Base-by-base conservation (phyloP, 1,140 invertebrate genomes). In the Neodiprion fabricii region DNA sequence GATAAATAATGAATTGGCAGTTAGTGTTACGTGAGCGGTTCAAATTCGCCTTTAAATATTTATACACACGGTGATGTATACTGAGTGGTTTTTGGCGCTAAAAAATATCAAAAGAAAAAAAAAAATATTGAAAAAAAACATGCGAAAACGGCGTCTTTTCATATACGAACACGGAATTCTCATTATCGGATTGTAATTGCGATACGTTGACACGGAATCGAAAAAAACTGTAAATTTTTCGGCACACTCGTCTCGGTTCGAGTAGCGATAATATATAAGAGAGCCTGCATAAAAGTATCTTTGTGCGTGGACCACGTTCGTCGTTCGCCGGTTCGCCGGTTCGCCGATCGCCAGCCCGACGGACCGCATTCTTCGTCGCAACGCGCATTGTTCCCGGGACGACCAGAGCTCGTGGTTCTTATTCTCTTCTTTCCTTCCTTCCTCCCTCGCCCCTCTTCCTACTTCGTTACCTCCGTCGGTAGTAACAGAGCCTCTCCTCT, bases 341-440 rank as follows among this genome's bases (percentile, higher is more conserved):
- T 61, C 69, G 10, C 10, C 61, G 67, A 71, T 73, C 75, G 65
- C 68, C 71, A 79, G 81, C 83, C 87, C 85, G 87, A 86, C 87
- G 85, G 84, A 86, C 87, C 82, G 82, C 87, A 89, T 89, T 89
- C 86, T 88, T 88, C 80, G 83, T 80, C 80, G 80, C 85, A 82
- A 86, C 83, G 84, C 86, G 85, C 87, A 89, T 89, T 89, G 87
- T 89, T 88, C 83, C 83, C 76, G 11, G 53, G 53, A 8, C 53
- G 53, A n/a, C 11, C 11, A 61, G 53, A 12, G 74, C 77, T 78
- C 61, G 67, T 23, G 66, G 65, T 79, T 69, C 71, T 77, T 75
- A 73, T 74, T 78, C 75, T 76, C 74, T 68, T 72, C 75, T 74
- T 74, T 77, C 74, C 75, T 74, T 78, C 74, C 77, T 77, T 76